phyloP scores from a whole-genome alignment of 2,113 vertebrate genomes.

The Glaucomys volans region DNA sequence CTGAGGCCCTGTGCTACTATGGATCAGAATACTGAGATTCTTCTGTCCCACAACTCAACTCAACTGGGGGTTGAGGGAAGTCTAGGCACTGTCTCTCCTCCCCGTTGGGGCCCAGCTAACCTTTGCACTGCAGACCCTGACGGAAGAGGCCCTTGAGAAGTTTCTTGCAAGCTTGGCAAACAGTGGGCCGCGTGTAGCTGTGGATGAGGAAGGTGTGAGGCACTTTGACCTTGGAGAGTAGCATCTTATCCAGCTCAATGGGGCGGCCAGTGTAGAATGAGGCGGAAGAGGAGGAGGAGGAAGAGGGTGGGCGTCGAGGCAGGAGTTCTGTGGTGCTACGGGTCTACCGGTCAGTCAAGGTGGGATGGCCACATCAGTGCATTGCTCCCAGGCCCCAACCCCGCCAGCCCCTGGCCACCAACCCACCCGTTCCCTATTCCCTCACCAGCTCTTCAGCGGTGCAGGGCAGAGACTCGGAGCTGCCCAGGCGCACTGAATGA shows the following conservation, averaged over 20 bases:
- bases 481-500: constrained; percentile 91
- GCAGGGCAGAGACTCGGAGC: constrained; percentile 87
- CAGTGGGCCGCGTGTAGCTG: constrained; percentile 94
- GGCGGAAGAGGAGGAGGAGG: constrained; percentile 88
- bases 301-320: constrained; percentile 85
- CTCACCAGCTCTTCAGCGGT: constrained; percentile 83
- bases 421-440: neutral
- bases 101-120: constrained; percentile 68
- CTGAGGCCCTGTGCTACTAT: neutral
- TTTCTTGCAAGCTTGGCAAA: constrained; percentile 95
- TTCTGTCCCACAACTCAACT: neutral
- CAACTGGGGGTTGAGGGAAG: rapidly evolving
- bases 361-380: neutral
- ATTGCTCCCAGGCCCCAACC: rapidly evolving
- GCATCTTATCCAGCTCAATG: constrained; percentile 93
- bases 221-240: constrained; percentile 94
- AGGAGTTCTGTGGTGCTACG: constrained; percentile 87
- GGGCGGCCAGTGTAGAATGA: constrained; percentile 91
- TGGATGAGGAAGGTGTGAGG: constrained; percentile 95
- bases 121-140: constrained; percentile 95
- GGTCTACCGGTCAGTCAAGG: constrained; percentile 80
- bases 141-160: constrained; percentile 94
- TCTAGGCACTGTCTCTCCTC: neutral
- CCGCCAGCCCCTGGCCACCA: neutral
- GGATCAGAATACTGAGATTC: neutral